Evolutionary conservation across 1,140 invertebrate species (phyloP), one percentile per base, ranked within the genome.

Genomic region (Cyrtorhinus lividipennis): DNA sequence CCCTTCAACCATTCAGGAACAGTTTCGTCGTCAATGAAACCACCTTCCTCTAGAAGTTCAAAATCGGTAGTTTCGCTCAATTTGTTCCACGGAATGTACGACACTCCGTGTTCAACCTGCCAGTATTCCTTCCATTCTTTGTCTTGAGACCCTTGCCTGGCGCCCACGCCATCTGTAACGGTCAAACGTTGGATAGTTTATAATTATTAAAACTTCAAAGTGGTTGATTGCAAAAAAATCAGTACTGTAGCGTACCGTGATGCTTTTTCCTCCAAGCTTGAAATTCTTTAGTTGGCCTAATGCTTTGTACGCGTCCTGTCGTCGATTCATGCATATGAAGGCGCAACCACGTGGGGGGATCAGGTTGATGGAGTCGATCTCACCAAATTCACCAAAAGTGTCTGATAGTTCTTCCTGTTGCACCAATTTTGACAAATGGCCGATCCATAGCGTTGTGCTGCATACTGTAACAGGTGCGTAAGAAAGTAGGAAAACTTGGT

Each of bases 81-180:
- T 73, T 90, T 91, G 56, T 76, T 78, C 86, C 88, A 95, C 5
- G 94, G 93, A 67, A 98, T 87, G 73, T 95, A 97, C 25, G 90
- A 92, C 1, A 92, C 91, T 26, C 94, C 95, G 8, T 86, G 74
- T 62, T 95, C 92, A 1, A 91, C 86, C 74, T 97, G 92, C 93
- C 93, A 98, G 71, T 90, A 92, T 73, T 96, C 92, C 76, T 96
- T 96, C 83, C 90, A 93, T 72, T 94, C 90, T 73, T 92, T 89
- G 1, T 90, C 91, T 75, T 97, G 5, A 96, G 90, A 62, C 93
- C 92, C 78, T 94, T 95, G 1, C 92, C 92, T 5, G 93, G 92
- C 45, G 95, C 95, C 93, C 94, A 98, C 1, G 93, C 94, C 71
- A 93, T 79, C 88, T 93, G 70, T 44, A 72, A 73, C 30, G 30